These are phyloP conservation scores for Proisotoma minuta DNA, from an alignment of 2,888 invertebrate species.

Conservation along the genomic window DNA sequence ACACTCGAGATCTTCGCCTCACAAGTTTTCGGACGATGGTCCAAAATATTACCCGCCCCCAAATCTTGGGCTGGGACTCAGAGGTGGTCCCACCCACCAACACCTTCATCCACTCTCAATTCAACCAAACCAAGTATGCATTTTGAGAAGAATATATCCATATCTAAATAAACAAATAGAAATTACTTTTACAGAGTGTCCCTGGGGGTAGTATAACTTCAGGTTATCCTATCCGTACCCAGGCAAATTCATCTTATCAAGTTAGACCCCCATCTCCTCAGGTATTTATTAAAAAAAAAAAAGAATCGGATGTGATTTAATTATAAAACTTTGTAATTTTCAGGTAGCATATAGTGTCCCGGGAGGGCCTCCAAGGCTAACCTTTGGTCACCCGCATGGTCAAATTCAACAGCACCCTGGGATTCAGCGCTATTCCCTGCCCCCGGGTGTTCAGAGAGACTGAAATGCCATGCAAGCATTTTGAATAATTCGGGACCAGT, in stretches of 20 bases:
- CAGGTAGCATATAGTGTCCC: constrained; percentile 36
- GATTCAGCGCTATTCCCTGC: constrained; percentile 31
- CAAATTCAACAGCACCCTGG: constrained; percentile 28
- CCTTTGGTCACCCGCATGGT: constrained; percentile 34
- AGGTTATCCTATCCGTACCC: constrained; percentile 73
- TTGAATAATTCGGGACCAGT: too few relatives aligned
- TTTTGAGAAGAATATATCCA: not conserved
- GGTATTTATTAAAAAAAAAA: constrained; percentile 25
- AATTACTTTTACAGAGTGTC: constrained; percentile 60
- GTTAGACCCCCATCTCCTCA: constrained; percentile 47
- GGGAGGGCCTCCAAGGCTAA: constrained; percentile 30
- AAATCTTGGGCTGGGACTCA: constrained; percentile 31
- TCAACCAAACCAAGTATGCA: constrained; percentile 23
- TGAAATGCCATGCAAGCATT: not conserved
- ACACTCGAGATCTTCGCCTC: constrained; percentile 32
- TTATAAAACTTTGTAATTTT: not conserved
- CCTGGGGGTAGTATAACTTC: constrained; percentile 77
- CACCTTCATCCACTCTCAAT: constrained; percentile 37
- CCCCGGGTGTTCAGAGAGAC: constrained; percentile 40
- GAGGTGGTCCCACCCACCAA: constrained; percentile 32
- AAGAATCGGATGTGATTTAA: constrained; percentile 1
- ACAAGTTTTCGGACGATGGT: constrained; percentile 40
- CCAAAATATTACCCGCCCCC: constrained; percentile 44
- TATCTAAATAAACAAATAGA: too few relatives aligned
- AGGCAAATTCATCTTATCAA: constrained; percentile 52